phyloP scores from a whole-genome alignment of 2,888 invertebrate genomes.

The Antitype chi region DNA sequence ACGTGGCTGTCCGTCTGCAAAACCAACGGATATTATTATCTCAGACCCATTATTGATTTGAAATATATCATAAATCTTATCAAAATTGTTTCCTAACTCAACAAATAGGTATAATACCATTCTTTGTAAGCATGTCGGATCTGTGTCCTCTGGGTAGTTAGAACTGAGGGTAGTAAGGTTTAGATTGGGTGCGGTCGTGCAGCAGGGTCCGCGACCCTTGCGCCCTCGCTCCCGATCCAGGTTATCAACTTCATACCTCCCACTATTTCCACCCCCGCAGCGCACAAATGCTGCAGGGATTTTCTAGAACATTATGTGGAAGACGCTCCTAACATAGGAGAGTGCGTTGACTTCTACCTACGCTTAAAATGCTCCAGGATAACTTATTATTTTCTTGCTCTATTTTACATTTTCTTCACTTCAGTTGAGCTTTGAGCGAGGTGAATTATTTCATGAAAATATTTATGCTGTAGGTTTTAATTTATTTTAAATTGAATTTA shows the following conservation, averaged over 20 bases:
- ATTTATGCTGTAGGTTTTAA: slow-evolving; percentile 22
- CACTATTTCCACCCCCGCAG: slow-evolving; percentile 73
- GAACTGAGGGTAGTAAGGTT: slow-evolving; percentile 73
- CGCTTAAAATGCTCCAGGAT: slow-evolving; percentile 59
- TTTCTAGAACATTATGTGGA: slow-evolving; percentile 87
- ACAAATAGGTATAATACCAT: slow-evolving; percentile 47
- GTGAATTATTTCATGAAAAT: slow-evolving; percentile 50
- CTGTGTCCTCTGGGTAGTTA: slow-evolving; percentile 67
- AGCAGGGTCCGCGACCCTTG: slow-evolving; percentile 86
- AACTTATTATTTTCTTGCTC: slow-evolving; percentile 59
- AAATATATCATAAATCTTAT: background rate
- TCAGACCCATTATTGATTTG: background rate
- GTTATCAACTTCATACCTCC: slow-evolving; percentile 86
- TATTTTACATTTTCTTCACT: slow-evolving; percentile 60
- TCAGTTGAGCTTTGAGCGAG: slow-evolving; percentile 38
- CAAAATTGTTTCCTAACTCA: background rate
- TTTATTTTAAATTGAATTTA: slow-evolving; percentile 38
- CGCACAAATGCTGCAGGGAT: slow-evolving; percentile 85
- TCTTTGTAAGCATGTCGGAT: slow-evolving; percentile 56
- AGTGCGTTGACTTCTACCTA: slow-evolving; percentile 85
- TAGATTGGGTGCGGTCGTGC: slow-evolving; percentile 85
- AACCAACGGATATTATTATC: background rate
- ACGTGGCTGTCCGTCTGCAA: background rate
- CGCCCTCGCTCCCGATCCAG: slow-evolving; percentile 88
- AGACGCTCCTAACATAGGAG: slow-evolving; percentile 81